Percentiles rank a stretch among this genome's conserved stretches.
These are phyloP conservation scores for Boulengeromyrus knoepffleri DNA, from an alignment of 2,113 vertebrate species.

Conservation along the genomic window DNA sequence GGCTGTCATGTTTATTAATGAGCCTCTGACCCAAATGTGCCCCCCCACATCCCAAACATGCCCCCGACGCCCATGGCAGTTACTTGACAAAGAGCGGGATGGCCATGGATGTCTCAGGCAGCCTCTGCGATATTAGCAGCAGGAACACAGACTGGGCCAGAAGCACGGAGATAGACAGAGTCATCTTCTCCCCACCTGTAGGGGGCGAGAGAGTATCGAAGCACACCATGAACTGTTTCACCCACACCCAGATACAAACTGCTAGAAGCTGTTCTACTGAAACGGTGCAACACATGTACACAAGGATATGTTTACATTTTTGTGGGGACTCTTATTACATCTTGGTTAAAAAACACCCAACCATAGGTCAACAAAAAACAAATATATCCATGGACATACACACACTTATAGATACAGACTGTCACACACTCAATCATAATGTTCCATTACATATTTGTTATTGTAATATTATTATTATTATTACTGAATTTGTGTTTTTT, in stretches of 20 bases:
- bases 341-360: not conserved
- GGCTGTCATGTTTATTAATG: not conserved
- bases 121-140: conserved; percentile 69
- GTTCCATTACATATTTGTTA: not conserved
- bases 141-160: conserved; percentile 75
- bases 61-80: conserved; percentile 15
- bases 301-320: not conserved
- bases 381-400: not conserved
- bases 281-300: not conserved
- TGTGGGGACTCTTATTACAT: not conserved
- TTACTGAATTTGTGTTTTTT: not conserved
- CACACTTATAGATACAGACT: not conserved
- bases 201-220: no score
- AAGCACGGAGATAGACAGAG: conserved; percentile 67
- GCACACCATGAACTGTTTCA: not conserved
- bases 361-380: not conserved
- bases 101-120: conserved; percentile 65
- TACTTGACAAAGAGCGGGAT: conserved; percentile 72
- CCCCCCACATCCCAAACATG: not conserved
- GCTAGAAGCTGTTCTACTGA: not conserved
- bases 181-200: conserved; percentile 75
- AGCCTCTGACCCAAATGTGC: not conserved
- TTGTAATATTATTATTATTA: not conserved
- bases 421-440: not conserved
- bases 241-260: not conserved